Percentiles rank a stretch among this genome's conserved stretches.
These are phyloP conservation scores for Stichopus horrens DNA, from an alignment of 53 echinoderm and acorn worm genomes.

Conservation along the genomic window DNA sequence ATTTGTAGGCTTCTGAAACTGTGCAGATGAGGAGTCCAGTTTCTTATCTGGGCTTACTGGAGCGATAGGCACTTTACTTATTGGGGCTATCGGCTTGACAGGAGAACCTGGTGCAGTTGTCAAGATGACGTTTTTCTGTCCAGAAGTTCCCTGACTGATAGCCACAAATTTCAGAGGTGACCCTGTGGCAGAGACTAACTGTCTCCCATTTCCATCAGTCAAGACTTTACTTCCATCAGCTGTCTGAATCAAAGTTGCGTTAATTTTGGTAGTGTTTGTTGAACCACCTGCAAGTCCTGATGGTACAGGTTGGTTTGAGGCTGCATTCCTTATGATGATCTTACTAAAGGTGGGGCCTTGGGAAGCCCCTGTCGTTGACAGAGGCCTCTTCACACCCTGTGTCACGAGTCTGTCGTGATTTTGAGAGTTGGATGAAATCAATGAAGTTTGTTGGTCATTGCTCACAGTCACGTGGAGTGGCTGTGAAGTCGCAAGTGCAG, in stretches of 20 bases:
- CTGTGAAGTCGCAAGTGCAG: background rate
- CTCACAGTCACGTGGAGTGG: slow-evolving; percentile 6
- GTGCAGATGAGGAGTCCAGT: background rate
- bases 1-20: slow-evolving; percentile 20
- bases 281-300: slow-evolving; percentile 38
- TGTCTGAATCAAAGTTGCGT: slow-evolving; percentile 57
- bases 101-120: slow-evolving; percentile 59
- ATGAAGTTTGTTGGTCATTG: slow-evolving; percentile 25
- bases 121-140: slow-evolving; percentile 67
- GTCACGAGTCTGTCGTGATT: slow-evolving; percentile 30
- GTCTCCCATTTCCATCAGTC: slow-evolving; percentile 61
- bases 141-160: slow-evolving; percentile 69
- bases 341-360: slow-evolving; percentile 79
- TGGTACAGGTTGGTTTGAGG: slow-evolving; percentile 52
- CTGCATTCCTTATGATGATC: slow-evolving; percentile 83
- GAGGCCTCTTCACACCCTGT: slow-evolving; percentile 31
- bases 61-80: slow-evolving; percentile 69
- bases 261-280: slow-evolving; percentile 39
- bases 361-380: slow-evolving; percentile 20
- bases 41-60: slow-evolving; percentile 68
- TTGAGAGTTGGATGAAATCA: background rate
- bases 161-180: slow-evolving; percentile 93
- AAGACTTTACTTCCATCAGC: slow-evolving; percentile 43
- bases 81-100: slow-evolving; percentile 54
- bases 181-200: slow-evolving; percentile 55